A percentile compares a stretch with the other conserved stretches of the same genome.
phyloP scores from a whole-genome alignment of 2,113 vertebrate genomes.

The Myanophis thanlyinensis region DNA sequence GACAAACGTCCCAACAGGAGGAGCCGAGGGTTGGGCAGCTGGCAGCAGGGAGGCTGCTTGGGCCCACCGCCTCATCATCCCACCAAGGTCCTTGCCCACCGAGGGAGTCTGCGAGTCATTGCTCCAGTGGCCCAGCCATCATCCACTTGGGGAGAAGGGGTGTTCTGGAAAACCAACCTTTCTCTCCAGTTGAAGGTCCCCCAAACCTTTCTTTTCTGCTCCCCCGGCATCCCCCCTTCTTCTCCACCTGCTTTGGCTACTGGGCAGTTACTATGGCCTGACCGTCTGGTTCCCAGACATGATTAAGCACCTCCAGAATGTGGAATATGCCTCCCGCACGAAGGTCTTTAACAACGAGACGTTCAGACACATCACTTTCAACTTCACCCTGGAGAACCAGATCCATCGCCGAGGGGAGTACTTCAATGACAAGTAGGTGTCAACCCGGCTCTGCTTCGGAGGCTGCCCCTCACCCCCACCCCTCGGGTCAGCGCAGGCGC shows the following conservation, averaged over 20 bases:
- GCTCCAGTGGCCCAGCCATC: background rate
- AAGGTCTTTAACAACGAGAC: conserved; percentile 88
- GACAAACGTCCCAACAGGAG: background rate
- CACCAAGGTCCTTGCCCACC: background rate
- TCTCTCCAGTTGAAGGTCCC: background rate
- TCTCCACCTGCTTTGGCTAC: background rate
- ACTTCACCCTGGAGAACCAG: conserved; percentile 98
- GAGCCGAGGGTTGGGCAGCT: background rate
- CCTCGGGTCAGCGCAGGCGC: background rate
- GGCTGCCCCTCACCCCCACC: background rate
- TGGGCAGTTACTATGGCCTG: conserved; percentile 88
- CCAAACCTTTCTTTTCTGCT: background rate
- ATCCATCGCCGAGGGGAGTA: conserved; percentile 92
- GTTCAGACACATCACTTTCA: conserved; percentile 92
- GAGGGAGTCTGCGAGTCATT: background rate
- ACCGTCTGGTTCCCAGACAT: conserved; percentile 98
- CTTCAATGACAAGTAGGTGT: conserved; percentile 92
- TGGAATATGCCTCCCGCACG: conserved; percentile 88
- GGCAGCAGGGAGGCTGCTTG: background rate
- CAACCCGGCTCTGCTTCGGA: background rate
- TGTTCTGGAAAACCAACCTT: background rate
- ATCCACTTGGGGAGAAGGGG: background rate
- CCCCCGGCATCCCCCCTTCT: background rate
- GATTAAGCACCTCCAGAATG: conserved; percentile 94
- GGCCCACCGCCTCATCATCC: background rate